Conservation (phyloP, 2,888 invertebrate species). For the Cosmorhoe ocellata region DNA sequence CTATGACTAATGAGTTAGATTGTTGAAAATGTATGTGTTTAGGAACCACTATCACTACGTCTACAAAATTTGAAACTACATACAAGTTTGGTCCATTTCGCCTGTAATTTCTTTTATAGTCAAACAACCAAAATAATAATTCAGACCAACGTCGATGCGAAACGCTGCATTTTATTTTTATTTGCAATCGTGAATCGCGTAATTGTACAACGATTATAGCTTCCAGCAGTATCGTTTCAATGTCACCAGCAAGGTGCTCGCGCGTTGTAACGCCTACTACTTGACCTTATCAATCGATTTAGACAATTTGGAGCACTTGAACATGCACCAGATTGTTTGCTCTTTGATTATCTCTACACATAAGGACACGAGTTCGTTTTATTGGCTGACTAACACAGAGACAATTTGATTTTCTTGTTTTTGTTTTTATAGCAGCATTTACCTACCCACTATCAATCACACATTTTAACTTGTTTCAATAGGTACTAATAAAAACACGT, state of each 20-base stretch:
- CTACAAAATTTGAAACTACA: no score
- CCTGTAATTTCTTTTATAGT: no score
- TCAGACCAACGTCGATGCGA: no score
- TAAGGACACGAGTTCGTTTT: slow-evolving; percentile 21
- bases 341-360: slow-evolving; percentile 31
- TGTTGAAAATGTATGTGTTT: no score
- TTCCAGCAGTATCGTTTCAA: slow-evolving; percentile 46
- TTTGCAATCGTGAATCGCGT: slow-evolving; percentile 31
- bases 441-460: not conserved
- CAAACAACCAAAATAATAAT: no score
- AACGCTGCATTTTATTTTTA: not conserved
- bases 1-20: no score
- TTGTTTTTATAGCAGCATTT: not conserved
- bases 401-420: slow-evolving; percentile 10
- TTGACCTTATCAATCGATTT: slow-evolving; percentile 54
- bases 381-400: slow-evolving; percentile 10
- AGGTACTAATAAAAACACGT: no score
- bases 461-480: no score
- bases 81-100: no score
- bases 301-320: slow-evolving; percentile 54
- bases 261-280: slow-evolving; percentile 46
- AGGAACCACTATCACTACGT: no score
- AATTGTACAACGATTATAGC: slow-evolving; percentile 45
- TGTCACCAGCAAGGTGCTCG: slow-evolving; percentile 39
- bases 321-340: slow-evolving; percentile 38